Conservation (phyloP, 2,888 invertebrate species). For the Cantharis nigra region DNA sequence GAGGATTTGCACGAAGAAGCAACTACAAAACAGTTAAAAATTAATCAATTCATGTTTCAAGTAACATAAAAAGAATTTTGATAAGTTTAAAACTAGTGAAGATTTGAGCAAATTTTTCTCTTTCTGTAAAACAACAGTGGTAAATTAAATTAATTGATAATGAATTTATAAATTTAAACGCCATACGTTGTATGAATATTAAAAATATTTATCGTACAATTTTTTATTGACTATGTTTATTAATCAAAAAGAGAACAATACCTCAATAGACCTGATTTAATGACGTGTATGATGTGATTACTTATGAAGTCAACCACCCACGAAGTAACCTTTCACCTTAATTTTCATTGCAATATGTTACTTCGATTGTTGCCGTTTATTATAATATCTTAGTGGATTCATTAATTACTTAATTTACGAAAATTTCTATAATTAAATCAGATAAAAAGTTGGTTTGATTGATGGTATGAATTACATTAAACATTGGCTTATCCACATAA, state of each 20-base stretch:
- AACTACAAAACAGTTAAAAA: not conserved
- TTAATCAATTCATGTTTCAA: not conserved
- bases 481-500: not conserved
- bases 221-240: not conserved
- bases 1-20: not conserved
- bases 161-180: not conserved
- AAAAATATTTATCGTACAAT: not conserved
- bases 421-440: not conserved
- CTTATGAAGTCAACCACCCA: conserved; percentile 32
- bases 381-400: not conserved
- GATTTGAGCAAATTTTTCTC: not conserved
- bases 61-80: not conserved
- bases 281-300: not conserved
- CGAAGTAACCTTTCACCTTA: conserved; percentile 38
- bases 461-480: not conserved
- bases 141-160: not conserved
- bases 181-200: not conserved
- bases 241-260: conserved; percentile 3
- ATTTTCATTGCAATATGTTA: conserved; percentile 1
- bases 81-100: not conserved
- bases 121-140: not conserved
- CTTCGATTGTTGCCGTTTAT: not conserved
- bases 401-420: not conserved
- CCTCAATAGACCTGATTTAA: not conserved
- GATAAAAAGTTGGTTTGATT: not conserved